Base-by-base conservation (phyloP, 2,797 vertebrate genomes). In the Adelosebastes latens region DNA sequence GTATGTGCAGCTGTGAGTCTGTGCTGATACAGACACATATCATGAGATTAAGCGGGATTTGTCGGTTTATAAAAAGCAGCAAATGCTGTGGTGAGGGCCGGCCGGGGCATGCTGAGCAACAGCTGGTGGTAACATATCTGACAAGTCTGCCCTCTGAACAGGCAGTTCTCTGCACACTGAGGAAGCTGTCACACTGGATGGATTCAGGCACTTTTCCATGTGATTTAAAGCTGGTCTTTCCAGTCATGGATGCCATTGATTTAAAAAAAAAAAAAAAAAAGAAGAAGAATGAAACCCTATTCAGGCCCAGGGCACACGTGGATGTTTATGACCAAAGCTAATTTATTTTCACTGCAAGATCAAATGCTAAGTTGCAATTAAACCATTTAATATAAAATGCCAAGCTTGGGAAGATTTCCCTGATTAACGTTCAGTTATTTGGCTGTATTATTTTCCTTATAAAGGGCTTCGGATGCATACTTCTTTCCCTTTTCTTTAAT, bases 21-120 rank as follows among this genome's bases (percentile, higher is more conserved):
- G 1, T 29, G 60, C 79, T 77, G 71, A 13, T 74, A 18, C 27
- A 65, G n/a, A 46, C 78, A 74, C 63, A 46, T 8, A 22, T 81
- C 61, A 77, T 53, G 8, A 83, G 78, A 86, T 86, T 82, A 79
- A 84, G 59, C 67, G 24, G 82, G 80, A 89, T 92, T 89, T 87
- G 62, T 61, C 5, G 4, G 67, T 84, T 82, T 84, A 86, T 88
- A 76, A 89, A 91, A 89, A 87, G 71, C 81, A 80, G 46, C 79
- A 80, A 75, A 39, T 75, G 29, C 53, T 83, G 61, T 72, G 66
- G 65, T 5, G 12, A 22, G 52, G 79, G 46, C 69, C 61, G 56
- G 67, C 3, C 29, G 56, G 64, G 34, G 5, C 72, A 53, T 24
- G 81, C 29, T 63, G 52, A 67, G 46, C 6, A 84, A 86, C 83